These are phyloP conservation scores for Sceloporus tristichus DNA, from an alignment of 2,113 vertebrate species.

Conservation along the genomic window DNA sequence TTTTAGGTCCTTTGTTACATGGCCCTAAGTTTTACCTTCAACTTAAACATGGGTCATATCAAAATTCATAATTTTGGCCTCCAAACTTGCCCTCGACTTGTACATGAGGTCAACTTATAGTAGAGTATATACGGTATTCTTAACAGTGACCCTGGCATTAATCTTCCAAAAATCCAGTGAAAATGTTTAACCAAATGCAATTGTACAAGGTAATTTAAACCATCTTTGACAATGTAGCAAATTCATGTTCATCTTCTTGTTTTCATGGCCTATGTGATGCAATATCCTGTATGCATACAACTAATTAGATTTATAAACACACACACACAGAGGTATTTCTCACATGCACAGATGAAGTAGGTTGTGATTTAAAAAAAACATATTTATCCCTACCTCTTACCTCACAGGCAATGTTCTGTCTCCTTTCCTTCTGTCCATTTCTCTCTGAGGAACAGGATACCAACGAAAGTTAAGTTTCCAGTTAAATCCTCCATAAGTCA, in stretches of 20 bases:
- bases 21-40: too few species aligned
- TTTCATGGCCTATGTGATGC: not conserved
- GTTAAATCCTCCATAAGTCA: conserved; percentile 98
- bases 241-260: not conserved
- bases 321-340: rapidly evolving
- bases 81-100: too few species aligned
- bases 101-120: too few species aligned
- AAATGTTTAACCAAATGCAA: not conserved
- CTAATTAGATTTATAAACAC: not conserved
- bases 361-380: not conserved
- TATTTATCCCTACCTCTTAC: conserved; percentile 70
- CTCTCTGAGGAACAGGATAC: conserved; percentile 97
- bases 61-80: too few species aligned
- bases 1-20: too few species aligned
- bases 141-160: not conserved
- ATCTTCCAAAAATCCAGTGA: not conserved
- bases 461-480: conserved; percentile 99
- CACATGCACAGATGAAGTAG: not conserved
- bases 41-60: too few species aligned
- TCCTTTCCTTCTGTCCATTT: conserved; percentile 97
- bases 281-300: not conserved
- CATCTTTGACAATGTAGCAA: not conserved
- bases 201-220: not conserved
- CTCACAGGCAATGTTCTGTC: conserved; percentile 96
- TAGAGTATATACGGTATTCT: too few species aligned